Percentiles rank a stretch among this genome's conserved stretches.
Evolutionary conservation across 2,888 invertebrate genomes (phyloP).

Genomic region (Andrena minutula): DNA sequence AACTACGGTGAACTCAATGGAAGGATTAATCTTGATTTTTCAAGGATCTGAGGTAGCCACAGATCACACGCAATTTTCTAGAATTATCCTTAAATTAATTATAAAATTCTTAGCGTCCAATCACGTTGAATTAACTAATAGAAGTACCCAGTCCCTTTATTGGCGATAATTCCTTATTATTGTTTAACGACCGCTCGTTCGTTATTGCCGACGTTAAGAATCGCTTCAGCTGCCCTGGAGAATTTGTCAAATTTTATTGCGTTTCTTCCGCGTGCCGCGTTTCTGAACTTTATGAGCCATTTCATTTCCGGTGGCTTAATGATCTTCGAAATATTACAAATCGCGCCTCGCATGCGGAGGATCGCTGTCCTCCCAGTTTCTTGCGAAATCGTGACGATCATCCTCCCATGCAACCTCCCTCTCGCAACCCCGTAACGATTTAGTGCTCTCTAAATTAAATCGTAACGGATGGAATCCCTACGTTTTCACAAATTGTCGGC

Average conservation of each 20-base stretch:
- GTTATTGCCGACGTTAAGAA: conserved; percentile 18
- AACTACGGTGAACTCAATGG: too few species aligned
- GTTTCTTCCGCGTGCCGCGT: neutral
- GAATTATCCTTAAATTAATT: neutral
- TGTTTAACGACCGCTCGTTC: conserved; percentile 17
- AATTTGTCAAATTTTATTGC: conserved; percentile 40
- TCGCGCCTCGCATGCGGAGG: conserved; percentile 8
- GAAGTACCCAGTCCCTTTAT: neutral
- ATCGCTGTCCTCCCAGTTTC: neutral
- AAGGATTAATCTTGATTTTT: too few species aligned
- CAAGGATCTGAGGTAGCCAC: too few species aligned
- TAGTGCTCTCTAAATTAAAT: conserved; percentile 60
- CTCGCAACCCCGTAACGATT: conserved; percentile 20
- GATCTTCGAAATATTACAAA: conserved; percentile 36
- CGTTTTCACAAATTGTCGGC: conserved; percentile 52
- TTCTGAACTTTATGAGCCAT: conserved; percentile 51
- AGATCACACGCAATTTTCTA: too few species aligned
- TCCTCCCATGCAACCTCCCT: neutral
- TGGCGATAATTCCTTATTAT: conserved; percentile 7
- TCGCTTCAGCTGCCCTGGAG: neutral
- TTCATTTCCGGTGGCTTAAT: conserved; percentile 23
- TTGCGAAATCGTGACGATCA: conserved; percentile 4
- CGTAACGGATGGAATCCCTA: conserved; percentile 40
- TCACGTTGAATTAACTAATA: neutral
- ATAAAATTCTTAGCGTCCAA: neutral